These are phyloP conservation scores for mouse (Mus musculus) DNA, from an alignment of 2,113 vertebrate genomes.

Conservation along the genomic window DNA sequence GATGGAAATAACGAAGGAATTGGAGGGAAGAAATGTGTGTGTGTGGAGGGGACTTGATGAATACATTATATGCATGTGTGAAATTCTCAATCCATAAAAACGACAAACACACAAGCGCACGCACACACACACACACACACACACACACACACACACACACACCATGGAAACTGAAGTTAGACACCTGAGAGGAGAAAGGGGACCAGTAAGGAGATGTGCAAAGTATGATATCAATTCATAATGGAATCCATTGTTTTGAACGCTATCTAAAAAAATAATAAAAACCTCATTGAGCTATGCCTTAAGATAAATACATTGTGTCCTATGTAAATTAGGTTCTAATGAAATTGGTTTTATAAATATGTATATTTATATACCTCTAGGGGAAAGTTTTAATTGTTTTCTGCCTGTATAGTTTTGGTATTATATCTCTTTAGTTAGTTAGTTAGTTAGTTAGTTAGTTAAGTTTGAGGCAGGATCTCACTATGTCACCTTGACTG, in stretches of 20 bases:
- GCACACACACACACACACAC: neutral
- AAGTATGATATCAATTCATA: neutral
- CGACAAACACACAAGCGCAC: neutral
- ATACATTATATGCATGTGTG: neutral
- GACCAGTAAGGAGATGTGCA: neutral
- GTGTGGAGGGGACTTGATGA: neutral
- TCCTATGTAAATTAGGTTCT: neutral
- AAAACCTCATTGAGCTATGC: neutral
- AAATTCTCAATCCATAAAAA: neutral
- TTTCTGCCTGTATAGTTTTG: neutral
- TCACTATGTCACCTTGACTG: neutral
- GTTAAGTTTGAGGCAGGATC: neutral
- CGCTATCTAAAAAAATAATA: neutral
- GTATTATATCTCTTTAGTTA: neutral
- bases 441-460: too few relatives aligned
- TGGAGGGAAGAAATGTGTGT: neutral
- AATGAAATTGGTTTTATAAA: neutral
- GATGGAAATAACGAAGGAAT: neutral
- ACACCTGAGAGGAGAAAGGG: neutral
- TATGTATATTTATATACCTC: neutral
- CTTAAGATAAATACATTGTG: neutral
- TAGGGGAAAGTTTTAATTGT: neutral
- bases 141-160: neutral
- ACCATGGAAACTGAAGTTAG: neutral
- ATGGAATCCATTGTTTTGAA: neutral